Evolutionary conservation across 37 sponge, comb jelly and placozoan genomes (phyloP), one percentile per base, ranked within the genome.

Genomic region (Spongia lamella): DNA sequence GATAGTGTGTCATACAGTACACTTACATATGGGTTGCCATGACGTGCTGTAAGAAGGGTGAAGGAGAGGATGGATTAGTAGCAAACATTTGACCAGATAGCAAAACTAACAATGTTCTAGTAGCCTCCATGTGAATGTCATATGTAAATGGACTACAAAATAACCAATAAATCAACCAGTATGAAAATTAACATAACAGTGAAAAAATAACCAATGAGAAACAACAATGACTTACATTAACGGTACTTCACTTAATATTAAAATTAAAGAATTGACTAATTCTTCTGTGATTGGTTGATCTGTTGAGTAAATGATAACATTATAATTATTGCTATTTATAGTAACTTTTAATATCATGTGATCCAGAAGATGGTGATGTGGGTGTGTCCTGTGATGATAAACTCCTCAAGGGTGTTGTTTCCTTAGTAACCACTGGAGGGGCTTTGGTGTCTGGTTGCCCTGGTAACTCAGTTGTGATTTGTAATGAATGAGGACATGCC

Each of bases 1-100:
- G 31, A 73, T 34, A 56, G 0, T 54, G 3, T 38, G 17, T 26
- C 3, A 21, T 55, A 56, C 16, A 33, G 37, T 38, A 65, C 66
- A 65, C 13, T 63, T 29, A 77, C 75, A 47, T 65, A 20, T 68
- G 70, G 15, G 43, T 68, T 55, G 84, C 19, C 70, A 89, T 61
- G 38, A 79, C 67, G 70, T 84, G 85, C 3, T 38, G 26, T 1
- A 84, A 76, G 64, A 89, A 61, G n/a, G 70, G 61, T 15, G 80
- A 70, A 21, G 69, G 61, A 40, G 76, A 66, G 19, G 78, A 37
- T 6, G 77, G 64, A 17, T 37, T n/a, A 29, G 40, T 63, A 25
- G 55, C 63, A 38, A 69, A 87, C 67, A 91, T 73, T 63, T 91
- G 88, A 2, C 79, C 61, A 27, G 92, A 91, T 52, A 91, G 78